Percentiles rank a stretch among this genome's conserved stretches.
Evolutionary conservation across 2,888 invertebrate species (phyloP).

Genomic region (Busseola fusca): DNA sequence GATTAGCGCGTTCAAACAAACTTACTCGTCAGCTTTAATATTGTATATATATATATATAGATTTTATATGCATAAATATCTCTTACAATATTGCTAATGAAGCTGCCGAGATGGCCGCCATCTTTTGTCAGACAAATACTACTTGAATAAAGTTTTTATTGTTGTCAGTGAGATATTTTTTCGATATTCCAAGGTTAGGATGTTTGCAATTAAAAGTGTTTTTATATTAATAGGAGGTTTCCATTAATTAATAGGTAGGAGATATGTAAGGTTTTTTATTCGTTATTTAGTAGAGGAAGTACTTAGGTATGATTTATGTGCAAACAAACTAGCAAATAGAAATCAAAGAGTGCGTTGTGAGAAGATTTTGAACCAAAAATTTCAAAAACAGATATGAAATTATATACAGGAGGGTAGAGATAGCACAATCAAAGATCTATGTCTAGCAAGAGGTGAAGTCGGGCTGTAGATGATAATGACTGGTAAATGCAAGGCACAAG

Average conservation of each 20-base stretch:
- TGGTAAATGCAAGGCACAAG: not conserved
- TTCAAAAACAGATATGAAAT: not conserved
- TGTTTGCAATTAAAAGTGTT: slow-evolving; percentile 46
- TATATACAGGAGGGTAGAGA: not conserved
- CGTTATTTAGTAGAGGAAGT: slow-evolving; percentile 7
- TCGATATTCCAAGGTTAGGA: slow-evolving; percentile 41
- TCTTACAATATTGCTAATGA: slow-evolving; percentile 54
- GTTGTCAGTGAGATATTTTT: slow-evolving; percentile 24
- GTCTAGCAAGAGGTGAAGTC: not conserved
- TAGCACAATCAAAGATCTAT: not conserved
- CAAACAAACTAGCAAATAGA: not conserved
- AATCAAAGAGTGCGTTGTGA: not conserved
- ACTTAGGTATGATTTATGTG: not conserved
- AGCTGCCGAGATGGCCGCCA: slow-evolving; percentile 19
- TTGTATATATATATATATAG: too few relatives aligned
- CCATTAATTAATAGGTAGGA: slow-evolving; percentile 21
- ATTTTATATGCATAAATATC: not conserved
- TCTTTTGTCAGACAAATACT: slow-evolving; percentile 47
- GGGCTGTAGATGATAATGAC: not conserved
- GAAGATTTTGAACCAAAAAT: not conserved
- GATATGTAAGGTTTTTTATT: not conserved
- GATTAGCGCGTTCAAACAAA: not conserved
- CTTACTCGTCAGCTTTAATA: not conserved
- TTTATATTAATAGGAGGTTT: slow-evolving; percentile 39
- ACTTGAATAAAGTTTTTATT: slow-evolving; percentile 26